Conservation (phyloP, 2,797 vertebrate species). For the Sebastes minor region DNA sequence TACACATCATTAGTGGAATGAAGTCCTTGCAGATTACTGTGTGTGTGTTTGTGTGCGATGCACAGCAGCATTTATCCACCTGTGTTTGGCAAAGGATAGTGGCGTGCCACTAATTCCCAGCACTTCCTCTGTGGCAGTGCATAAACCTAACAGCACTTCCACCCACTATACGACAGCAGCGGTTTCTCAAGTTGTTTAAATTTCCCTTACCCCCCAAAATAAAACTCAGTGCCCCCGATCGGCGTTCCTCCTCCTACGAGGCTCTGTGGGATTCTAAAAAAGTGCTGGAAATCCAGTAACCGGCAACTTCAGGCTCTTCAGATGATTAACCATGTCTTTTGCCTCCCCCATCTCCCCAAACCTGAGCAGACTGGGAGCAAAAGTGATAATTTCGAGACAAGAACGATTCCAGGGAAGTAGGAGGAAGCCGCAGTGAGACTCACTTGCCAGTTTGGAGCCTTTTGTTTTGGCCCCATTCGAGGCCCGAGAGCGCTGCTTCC, state of each 20-base stretch:
- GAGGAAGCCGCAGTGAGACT: constrained; percentile 52
- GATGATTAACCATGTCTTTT: constrained; percentile 53
- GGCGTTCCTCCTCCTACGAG: constrained; percentile 15
- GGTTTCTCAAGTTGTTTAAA: constrained; percentile 29
- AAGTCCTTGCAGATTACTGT: constrained; percentile 56
- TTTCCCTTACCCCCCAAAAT: background rate
- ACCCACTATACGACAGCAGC: constrained; percentile 5
- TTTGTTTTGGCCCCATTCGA: constrained; percentile 65
- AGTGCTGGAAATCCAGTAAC: constrained; percentile 13
- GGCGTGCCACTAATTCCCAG: constrained; percentile 25
- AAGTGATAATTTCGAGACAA: constrained; percentile 68
- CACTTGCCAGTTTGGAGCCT: constrained; percentile 53
- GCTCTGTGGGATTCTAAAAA: constrained; percentile 11
- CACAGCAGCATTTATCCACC: constrained; percentile 47
- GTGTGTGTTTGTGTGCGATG: constrained; percentile 41
- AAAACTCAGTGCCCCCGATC: background rate
- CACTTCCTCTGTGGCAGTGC: constrained; percentile 28
- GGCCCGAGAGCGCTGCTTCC: constrained; percentile 55
- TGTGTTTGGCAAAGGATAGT: constrained; percentile 35
- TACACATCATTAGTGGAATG: constrained; percentile 63
- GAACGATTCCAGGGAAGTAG: constrained; percentile 49
- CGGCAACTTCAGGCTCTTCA: constrained; percentile 35
- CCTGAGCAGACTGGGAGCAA: constrained; percentile 53
- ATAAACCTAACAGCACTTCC: constrained; percentile 27
- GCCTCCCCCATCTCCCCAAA: constrained; percentile 39